Conservation (phyloP, 2,113 vertebrate genomes). For the Caranx melampygus region DNA sequence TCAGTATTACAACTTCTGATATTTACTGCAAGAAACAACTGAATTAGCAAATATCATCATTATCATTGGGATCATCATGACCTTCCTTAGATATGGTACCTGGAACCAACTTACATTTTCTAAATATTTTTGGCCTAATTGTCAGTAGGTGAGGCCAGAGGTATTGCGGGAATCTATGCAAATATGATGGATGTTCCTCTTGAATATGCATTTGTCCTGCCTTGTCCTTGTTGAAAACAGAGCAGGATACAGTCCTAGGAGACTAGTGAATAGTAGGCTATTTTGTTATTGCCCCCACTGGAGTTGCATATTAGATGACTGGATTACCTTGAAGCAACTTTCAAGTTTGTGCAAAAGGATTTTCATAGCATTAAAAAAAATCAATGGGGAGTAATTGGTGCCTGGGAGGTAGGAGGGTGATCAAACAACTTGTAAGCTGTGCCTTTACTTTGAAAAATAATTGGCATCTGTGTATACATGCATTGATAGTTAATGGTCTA, state of each 20-base stretch:
- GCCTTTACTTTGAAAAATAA: slow-evolving; percentile 12
- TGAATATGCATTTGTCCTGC: not conserved
- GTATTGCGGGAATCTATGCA: not conserved
- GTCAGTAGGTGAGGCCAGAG: not conserved
- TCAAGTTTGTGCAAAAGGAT: slow-evolving; percentile 20
- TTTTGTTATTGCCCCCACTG: slow-evolving; percentile 11
- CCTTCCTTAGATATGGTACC: too few relatives aligned
- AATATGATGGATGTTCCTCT: not conserved
- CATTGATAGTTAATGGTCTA: not conserved
- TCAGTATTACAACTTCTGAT: not conserved
- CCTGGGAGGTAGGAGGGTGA: not conserved
- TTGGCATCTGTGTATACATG: not conserved
- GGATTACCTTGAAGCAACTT: not conserved
- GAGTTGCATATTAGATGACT: not conserved
- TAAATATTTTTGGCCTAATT: not conserved
- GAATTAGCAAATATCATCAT: not conserved
- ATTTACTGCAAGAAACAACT: not conserved
- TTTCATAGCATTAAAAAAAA: not conserved
- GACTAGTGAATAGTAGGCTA: not conserved
- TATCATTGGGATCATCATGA: not conserved
- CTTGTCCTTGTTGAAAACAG: not conserved
- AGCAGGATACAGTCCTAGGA: not conserved
- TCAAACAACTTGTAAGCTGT: slow-evolving; percentile 11
- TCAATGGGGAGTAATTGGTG: not conserved
- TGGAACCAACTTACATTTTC: not conserved